These are phyloP conservation scores for Piezodorus guildinii DNA, from an alignment of 1,140 invertebrate species.

Conservation along the genomic window DNA sequence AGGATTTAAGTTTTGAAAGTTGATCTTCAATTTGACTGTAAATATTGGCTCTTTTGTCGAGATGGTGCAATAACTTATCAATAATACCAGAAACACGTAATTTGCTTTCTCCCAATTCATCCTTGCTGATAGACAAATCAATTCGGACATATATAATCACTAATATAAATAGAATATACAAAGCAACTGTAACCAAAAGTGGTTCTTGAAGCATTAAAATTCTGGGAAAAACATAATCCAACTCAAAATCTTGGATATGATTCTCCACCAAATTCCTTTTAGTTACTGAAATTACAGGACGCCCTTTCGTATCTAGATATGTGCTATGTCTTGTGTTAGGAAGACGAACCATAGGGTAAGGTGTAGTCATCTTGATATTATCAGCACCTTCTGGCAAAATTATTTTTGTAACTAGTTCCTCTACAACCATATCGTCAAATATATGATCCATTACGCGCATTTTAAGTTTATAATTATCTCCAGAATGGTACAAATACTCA, in stretches of 20 bases:
- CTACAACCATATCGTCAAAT: constrained; percentile 92
- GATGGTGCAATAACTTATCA: constrained; percentile 44
- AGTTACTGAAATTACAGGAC: constrained; percentile 73
- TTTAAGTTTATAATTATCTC: constrained; percentile 69
- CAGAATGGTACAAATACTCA: constrained; percentile 80
- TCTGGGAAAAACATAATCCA: constrained; percentile 82
- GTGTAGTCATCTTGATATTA: constrained; percentile 68
- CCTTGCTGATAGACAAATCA: constrained; percentile 77
- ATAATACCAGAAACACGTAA: constrained; percentile 42
- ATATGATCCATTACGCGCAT: constrained; percentile 92
- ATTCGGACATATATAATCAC: constrained; percentile 90
- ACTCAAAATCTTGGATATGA: constrained; percentile 70
- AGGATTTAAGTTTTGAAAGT: constrained; percentile 48
- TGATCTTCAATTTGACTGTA: constrained; percentile 55
- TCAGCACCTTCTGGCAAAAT: constrained; percentile 88
- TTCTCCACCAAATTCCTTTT: constrained; percentile 90
- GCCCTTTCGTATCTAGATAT: constrained; percentile 88
- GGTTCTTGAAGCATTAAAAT: constrained; percentile 84
- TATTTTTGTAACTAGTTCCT: constrained; percentile 78
- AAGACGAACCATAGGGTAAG: constrained; percentile 65
- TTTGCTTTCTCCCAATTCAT: constrained; percentile 45
- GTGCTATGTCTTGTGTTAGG: constrained; percentile 75
- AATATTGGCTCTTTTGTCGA: constrained; percentile 47
- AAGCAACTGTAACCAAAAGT: constrained; percentile 70
- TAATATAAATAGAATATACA: constrained; percentile 81